A percentile compares a stretch with the other conserved stretches of the same genome.
phyloP scores from a whole-genome alignment of 2,797 vertebrate genomes.

The Xiphophorus birchmanni region DNA sequence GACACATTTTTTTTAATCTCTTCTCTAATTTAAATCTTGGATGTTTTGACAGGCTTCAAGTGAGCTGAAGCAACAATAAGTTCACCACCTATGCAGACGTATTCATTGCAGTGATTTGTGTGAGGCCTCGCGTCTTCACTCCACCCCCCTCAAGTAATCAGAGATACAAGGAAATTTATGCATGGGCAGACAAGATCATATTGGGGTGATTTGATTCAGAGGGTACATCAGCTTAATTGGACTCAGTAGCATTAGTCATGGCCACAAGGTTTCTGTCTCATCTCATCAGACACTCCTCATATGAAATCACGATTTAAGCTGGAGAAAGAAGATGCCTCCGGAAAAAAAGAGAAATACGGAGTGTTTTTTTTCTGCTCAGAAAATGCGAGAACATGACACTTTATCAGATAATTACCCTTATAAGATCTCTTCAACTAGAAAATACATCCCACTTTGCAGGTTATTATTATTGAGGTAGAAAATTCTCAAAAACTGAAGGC shows the following conservation, averaged over 20 bases:
- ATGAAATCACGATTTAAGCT: slow-evolving; percentile 57
- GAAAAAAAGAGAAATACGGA: slow-evolving; percentile 21
- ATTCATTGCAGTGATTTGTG: slow-evolving; percentile 18
- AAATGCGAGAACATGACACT: slow-evolving; percentile 29
- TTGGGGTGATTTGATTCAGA: slow-evolving; percentile 72
- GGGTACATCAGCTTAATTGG: slow-evolving; percentile 75
- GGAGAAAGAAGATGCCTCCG: slow-evolving; percentile 48
- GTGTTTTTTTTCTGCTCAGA: slow-evolving; percentile 17
- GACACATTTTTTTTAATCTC: background rate
- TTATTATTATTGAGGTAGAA: slow-evolving; percentile 2
- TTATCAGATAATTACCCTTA: slow-evolving; percentile 53
- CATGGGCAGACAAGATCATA: slow-evolving; percentile 67
- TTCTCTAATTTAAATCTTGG: slow-evolving; percentile 16
- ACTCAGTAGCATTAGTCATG: slow-evolving; percentile 71
- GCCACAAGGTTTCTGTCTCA: slow-evolving; percentile 71
- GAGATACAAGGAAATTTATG: slow-evolving; percentile 65
- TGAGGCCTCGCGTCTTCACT: slow-evolving; percentile 11
- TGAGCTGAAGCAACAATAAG: slow-evolving; percentile 29
- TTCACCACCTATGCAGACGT: slow-evolving; percentile 22
- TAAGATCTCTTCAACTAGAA: slow-evolving; percentile 25
- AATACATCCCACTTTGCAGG: slow-evolving; percentile 20
- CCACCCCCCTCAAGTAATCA: slow-evolving; percentile 57
- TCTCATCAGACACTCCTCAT: slow-evolving; percentile 58
- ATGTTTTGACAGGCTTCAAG: slow-evolving; percentile 30
- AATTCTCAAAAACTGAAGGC: slow-evolving; percentile 1